Percentiles rank a stretch among this genome's conserved stretches.
These are phyloP conservation scores for Serripes groenlandicus DNA, from an alignment of 2,888 invertebrate species.

Conservation along the genomic window DNA sequence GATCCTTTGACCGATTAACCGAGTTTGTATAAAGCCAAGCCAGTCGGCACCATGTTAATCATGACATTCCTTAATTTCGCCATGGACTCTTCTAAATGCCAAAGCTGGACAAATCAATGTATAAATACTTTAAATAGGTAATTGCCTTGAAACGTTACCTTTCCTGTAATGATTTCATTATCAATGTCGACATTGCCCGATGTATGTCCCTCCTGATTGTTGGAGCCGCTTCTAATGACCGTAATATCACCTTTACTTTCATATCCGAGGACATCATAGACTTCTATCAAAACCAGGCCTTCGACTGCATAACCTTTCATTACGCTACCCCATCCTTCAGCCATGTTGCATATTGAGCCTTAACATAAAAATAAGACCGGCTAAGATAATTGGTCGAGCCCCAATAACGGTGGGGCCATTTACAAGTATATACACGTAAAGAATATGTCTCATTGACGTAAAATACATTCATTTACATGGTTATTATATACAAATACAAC, in stretches of 20 bases:
- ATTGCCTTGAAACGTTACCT: neutral
- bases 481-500: too few relatives aligned
- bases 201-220: neutral
- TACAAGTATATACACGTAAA: too few relatives aligned
- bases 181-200: neutral
- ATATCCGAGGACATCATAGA: neutral
- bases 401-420: too few relatives aligned
- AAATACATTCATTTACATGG: too few relatives aligned
- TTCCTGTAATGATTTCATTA: slow-evolving; percentile 1
- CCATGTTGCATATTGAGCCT: slow-evolving; percentile 21
- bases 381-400: neutral
- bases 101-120: neutral
- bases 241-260: neutral
- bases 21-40: too few relatives aligned
- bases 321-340: neutral
- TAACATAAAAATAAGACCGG: neutral
- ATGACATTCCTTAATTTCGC: too few relatives aligned
- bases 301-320: slow-evolving; percentile 6
- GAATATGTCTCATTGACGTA: too few relatives aligned
- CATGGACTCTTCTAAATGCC: neutral
- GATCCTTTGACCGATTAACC: too few relatives aligned
- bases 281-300: neutral
- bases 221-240: neutral
- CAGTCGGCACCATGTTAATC: too few relatives aligned
- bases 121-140: neutral